A percentile compares a stretch with the other conserved stretches of the same genome.
Conservation (phyloP, 1,140 invertebrate genomes). For the Zaprionus kolodkinae region DNA sequence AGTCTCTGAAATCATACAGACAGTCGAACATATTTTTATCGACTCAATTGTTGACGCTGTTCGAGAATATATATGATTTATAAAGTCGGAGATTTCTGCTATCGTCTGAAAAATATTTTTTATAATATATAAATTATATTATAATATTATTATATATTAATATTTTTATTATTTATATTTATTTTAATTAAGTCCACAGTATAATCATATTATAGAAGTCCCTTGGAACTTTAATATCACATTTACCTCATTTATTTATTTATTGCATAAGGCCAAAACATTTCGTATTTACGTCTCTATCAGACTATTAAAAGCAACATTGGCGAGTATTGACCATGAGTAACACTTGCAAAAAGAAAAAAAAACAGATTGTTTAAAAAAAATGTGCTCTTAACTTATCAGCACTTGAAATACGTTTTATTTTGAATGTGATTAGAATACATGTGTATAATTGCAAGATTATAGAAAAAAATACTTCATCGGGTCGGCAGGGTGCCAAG, state of each 20-base stretch:
- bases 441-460: not conserved
- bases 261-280: not conserved
- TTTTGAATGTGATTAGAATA: conserved; percentile 9
- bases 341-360: not conserved
- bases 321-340: not conserved
- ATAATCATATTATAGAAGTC: too few relatives aligned
- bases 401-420: conserved; percentile 13
- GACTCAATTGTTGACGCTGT: too few relatives aligned
- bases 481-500: not conserved
- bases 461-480: conserved; percentile 1
- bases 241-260: not conserved
- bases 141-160: too few relatives aligned
- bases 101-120: too few relatives aligned
- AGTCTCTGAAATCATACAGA: too few relatives aligned
- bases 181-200: too few relatives aligned
- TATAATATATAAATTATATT: too few relatives aligned
- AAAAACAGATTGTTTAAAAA: not conserved
- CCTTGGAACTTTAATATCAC: too few relatives aligned
- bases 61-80: too few relatives aligned
- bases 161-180: too few relatives aligned
- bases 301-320: not conserved
- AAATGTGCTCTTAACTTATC: conserved; percentile 11
- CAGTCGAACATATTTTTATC: too few relatives aligned
- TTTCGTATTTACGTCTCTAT: not conserved
- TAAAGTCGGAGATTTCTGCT: too few relatives aligned